phyloP scores from a whole-genome alignment of 2,888 invertebrate genomes.

The Nesidiocoris tenuis region DNA sequence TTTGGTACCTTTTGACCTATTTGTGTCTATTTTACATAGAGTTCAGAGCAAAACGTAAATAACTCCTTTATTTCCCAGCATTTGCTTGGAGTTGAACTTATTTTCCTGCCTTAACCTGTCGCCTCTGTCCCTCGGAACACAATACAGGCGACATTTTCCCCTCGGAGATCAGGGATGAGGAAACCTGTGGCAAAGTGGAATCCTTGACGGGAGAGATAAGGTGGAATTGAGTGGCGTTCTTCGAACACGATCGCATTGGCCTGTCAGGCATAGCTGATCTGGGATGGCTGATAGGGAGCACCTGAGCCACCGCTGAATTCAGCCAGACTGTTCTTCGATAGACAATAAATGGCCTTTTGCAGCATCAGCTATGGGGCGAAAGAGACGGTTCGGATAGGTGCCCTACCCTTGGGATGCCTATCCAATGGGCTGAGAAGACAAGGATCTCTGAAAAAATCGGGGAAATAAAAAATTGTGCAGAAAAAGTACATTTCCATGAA shows the following conservation, averaged over 20 bases:
- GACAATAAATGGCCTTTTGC: background rate
- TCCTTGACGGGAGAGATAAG: background rate
- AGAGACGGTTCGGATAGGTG: too few relatives aligned
- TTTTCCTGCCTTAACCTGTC: too few relatives aligned
- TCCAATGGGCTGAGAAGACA: too few relatives aligned
- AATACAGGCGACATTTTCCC: background rate
- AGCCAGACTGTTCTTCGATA: background rate
- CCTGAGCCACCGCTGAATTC: background rate
- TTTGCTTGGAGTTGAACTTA: conserved; percentile 25
- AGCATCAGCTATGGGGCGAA: background rate
- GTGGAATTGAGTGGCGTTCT: background rate
- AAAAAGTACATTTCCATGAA: too few relatives aligned
- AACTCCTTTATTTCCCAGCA: too few relatives aligned
- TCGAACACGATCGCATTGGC: background rate
- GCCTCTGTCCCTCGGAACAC: too few relatives aligned
- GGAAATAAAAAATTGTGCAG: too few relatives aligned
- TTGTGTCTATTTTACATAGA: too few relatives aligned
- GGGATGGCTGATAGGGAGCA: background rate
- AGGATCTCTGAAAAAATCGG: too few relatives aligned
- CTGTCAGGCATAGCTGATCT: background rate
- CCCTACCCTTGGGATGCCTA: too few relatives aligned
- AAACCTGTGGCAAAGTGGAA: background rate
- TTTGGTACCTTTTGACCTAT: too few relatives aligned
- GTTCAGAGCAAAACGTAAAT: too few relatives aligned
- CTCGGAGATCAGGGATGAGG: background rate